phyloP scores from a whole-genome alignment of 1,140 invertebrate species.

The Zaprionus inermis region DNA sequence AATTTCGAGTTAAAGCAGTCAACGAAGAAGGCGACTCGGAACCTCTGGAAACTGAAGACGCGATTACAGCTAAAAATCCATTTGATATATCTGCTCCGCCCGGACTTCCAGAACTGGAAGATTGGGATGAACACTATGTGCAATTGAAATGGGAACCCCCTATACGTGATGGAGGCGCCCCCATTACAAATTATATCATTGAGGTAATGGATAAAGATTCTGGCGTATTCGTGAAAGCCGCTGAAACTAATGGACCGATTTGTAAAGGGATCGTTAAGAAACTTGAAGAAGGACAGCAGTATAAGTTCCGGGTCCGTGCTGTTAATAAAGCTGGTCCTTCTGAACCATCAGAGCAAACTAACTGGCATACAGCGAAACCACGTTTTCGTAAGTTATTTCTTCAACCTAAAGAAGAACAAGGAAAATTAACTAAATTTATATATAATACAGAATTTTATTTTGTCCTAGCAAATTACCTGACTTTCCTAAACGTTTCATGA shows the following conservation, averaged over 20 bases:
- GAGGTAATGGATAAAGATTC: conserved; percentile 87
- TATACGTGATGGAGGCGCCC: conserved; percentile 96
- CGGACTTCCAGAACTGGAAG: conserved; percentile 95
- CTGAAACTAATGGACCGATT: conserved; percentile 90
- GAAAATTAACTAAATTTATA: no score
- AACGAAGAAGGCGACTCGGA: conserved; percentile 98
- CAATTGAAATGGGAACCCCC: conserved; percentile 98
- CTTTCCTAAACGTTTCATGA: no score
- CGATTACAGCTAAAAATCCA: conserved; percentile 97
- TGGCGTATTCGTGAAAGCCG: conserved; percentile 88
- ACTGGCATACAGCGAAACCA: conserved; percentile 97
- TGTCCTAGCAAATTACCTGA: no score
- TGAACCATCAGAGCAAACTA: conserved; percentile 97
- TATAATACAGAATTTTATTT: no score
- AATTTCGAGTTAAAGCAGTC: conserved; percentile 97
- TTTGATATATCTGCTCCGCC: conserved; percentile 95
- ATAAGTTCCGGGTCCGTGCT: conserved; percentile 97
- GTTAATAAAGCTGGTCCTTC: conserved; percentile 98
- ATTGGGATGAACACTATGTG: conserved; percentile 96
- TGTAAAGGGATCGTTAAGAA: conserved; percentile 94
- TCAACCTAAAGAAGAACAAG: not conserved
- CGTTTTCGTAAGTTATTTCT: conserved; percentile 90
- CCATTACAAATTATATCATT: conserved; percentile 97
- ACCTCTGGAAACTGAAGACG: conserved; percentile 93
- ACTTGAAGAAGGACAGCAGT: conserved; percentile 96